Evolutionary conservation across 2,797 vertebrate genomes (phyloP).

Genomic region (Apogon hyalosoma): DNA sequence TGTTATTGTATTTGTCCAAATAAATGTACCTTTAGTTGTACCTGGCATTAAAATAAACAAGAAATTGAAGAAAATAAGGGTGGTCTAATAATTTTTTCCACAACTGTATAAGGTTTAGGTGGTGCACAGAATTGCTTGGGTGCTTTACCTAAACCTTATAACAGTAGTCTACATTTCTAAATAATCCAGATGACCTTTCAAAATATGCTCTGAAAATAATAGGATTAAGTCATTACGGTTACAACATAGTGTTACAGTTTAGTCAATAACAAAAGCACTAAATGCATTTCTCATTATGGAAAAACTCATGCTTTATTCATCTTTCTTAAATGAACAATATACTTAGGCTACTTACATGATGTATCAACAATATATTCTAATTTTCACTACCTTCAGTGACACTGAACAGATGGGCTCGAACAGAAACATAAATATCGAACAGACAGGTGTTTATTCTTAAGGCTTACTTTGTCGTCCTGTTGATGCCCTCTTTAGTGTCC

Average conservation of each 20-base stretch:
- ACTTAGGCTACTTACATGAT: conserved; percentile 73
- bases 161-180: no score
- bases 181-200: no score
- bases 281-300: conserved; percentile 55
- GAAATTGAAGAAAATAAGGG: no score
- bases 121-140: no score
- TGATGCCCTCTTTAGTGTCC: conserved; percentile 41
- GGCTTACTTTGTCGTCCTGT: conserved; percentile 62
- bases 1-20: no score
- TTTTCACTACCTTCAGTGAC: conserved; percentile 70
- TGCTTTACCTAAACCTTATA: no score
- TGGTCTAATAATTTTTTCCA: no score
- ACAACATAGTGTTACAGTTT: background rate
- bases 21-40: no score
- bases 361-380: conserved; percentile 71
- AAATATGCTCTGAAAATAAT: no score
- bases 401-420: conserved; percentile 66
- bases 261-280: conserved; percentile 46
- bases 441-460: conserved; percentile 66
- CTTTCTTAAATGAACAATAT: conserved; percentile 75
- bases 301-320: conserved; percentile 82
- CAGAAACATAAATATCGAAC: conserved; percentile 66
- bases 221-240: no score
- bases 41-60: no score
- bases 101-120: no score